phyloP scores from a whole-genome alignment of 2,888 invertebrate genomes.

The Plebejus melissa region DNA sequence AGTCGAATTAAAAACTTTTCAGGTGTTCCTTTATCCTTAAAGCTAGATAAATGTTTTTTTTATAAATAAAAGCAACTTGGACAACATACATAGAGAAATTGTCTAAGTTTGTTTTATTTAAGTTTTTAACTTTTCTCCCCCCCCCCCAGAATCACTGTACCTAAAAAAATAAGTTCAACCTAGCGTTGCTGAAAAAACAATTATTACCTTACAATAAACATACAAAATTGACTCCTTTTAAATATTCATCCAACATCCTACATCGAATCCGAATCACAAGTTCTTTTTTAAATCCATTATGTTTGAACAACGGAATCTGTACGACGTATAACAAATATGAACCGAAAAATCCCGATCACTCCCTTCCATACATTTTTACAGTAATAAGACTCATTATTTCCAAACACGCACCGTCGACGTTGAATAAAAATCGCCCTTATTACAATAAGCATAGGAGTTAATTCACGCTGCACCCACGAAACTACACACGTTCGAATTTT shows the following conservation, averaged over 20 bases:
- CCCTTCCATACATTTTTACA: slow-evolving; percentile 5
- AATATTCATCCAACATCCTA: too few species aligned
- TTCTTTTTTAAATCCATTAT: not conserved
- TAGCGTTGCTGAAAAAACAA: too few species aligned
- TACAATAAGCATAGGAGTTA: not conserved
- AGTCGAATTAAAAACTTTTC: not conserved
- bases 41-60: not conserved
- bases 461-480: not conserved
- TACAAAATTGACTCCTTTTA: too few species aligned
- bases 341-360: not conserved
- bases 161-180: too few species aligned
- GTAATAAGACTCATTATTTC: slow-evolving; percentile 15
- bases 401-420: slow-evolving; percentile 10
- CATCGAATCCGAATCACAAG: not conserved
- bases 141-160: too few species aligned
- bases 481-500: slow-evolving; percentile 17
- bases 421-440: not conserved
- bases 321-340: not conserved
- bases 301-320: not conserved
- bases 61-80: not conserved
- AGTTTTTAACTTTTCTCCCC: too few species aligned
- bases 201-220: too few species aligned
- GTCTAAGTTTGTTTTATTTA: too few species aligned
- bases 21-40: not conserved
- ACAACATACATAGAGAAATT: too few species aligned